phyloP scores from a whole-genome alignment of 2,888 invertebrate species.

The Crioceris asparagi region DNA sequence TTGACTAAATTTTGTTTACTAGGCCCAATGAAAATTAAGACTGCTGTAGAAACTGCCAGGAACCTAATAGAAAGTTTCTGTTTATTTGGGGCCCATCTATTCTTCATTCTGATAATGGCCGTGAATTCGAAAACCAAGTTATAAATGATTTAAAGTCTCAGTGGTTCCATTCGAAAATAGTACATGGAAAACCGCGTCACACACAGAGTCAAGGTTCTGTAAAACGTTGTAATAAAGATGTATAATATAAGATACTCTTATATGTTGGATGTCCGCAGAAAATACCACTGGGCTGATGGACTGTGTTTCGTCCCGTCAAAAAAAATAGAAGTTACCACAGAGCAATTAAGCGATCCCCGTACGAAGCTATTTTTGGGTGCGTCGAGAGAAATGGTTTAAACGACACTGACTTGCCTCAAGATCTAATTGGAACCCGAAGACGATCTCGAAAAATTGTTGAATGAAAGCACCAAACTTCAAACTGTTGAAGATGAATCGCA shows the following conservation, averaged over 20 bases:
- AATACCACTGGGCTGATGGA: background rate
- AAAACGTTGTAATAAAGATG: conserved; percentile 10
- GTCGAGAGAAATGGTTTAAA: no score
- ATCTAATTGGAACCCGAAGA: background rate
- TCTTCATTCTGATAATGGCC: conserved; percentile 10
- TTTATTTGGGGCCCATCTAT: no score
- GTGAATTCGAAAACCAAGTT: conserved; percentile 3
- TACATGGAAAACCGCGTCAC: background rate
- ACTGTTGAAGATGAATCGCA: background rate
- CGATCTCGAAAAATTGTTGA: background rate
- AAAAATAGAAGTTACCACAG: background rate
- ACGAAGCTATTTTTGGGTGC: no score
- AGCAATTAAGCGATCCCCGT: no score
- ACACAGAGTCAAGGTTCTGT: conserved; percentile 4
- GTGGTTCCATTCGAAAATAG: conserved; percentile 4
- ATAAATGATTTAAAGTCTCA: conserved; percentile 11
- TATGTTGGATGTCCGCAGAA: background rate
- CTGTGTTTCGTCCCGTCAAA: background rate
- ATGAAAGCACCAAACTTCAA: background rate
- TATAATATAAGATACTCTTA: conserved; percentile 1
- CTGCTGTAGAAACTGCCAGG: background rate
- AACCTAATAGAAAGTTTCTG: background rate
- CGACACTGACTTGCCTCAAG: background rate
- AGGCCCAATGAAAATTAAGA: conserved; percentile 3
- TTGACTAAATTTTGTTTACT: conserved; percentile 4